Evolutionary conservation across 2,888 invertebrate species (phyloP), one percentile per base, ranked within the genome.

Genomic region (Brenthis daphne): DNA sequence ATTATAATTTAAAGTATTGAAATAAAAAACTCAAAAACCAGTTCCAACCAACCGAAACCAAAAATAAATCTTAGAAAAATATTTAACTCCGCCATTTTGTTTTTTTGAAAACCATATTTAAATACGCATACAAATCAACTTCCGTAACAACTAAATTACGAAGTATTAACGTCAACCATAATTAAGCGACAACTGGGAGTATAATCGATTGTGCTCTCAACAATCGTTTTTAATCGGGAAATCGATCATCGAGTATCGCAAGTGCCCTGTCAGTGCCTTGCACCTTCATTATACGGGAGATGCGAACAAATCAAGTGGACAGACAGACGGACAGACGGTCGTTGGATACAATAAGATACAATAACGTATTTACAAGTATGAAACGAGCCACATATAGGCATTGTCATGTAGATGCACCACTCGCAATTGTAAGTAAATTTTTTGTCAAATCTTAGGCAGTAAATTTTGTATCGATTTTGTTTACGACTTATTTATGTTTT

Each of bases 251-350:
- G 76, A 69, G 73, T 68, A 73, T 65, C 71, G 84, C 84, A 81
- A 76, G 82, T 81, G 79, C 79, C 76, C 80, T 82, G 85, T 84
- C 86, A 82, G 73, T 72, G 76, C 67, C 83, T 84, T 84, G 87
- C 85, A 81, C 86, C 85, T 86, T 87, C 87, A 89, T 88, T 88
- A 89, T 88, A 87, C 89, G 79, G 88, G 80, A 87, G 87, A 87
- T 77, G 79, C 79, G 79, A 79, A 86, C 89, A 88, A 87, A 89
- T 88, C 87, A 88, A 82, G 77, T 70, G 74, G 80, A 79, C 82
- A 80, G 87, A 85, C 86, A 80, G 83, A 84, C 85, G 79, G 86
- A 87, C 86, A 82, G 85, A 85, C 87, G 84, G 84, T 78, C 79
- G 68, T 75, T 76, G 80, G 82, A 64, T 68, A 70, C 70, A 73